A percentile compares a stretch with the other conserved stretches of the same genome.
These are phyloP conservation scores for Noturus placidus DNA, from an alignment of 2,113 vertebrate genomes.

Conservation along the genomic window DNA sequence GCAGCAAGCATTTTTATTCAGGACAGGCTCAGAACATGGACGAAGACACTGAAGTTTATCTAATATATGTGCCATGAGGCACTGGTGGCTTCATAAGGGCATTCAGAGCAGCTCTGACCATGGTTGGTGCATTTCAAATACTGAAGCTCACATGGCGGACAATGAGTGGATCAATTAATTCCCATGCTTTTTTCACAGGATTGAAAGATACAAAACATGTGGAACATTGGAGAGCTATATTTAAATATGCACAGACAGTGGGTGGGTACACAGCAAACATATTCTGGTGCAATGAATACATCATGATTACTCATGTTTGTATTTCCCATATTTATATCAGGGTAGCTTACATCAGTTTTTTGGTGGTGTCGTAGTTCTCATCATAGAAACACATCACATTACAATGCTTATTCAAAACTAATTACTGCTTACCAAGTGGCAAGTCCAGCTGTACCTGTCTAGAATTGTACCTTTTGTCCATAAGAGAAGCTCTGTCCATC, in stretches of 20 bases:
- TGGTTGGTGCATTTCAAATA: not conserved
- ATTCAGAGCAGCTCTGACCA: constrained; percentile 2
- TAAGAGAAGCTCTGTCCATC: constrained; percentile 87
- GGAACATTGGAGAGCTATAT: not conserved
- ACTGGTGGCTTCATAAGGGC: constrained; percentile 15
- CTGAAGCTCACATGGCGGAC: not conserved
- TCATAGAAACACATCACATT: not conserved
- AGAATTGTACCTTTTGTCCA: constrained; percentile 84
- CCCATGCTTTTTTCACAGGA: not conserved
- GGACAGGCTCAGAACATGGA: constrained; percentile 15
- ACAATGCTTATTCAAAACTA: not conserved
- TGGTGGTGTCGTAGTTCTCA: not conserved
- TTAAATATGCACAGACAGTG: constrained; percentile 1
- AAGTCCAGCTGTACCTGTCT: not conserved
- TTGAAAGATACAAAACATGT: not conserved
- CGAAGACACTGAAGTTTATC: constrained; percentile 39
- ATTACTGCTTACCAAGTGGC: not conserved
- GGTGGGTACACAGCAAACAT: constrained; percentile 5
- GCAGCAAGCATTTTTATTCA: constrained; percentile 32
- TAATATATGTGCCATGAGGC: not conserved
- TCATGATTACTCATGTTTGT: not conserved
- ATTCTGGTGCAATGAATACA: constrained; percentile 20
- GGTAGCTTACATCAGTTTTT: not conserved
- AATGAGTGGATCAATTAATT: constrained; percentile 20
- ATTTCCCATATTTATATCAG: not conserved